Evolutionary conservation across 2,888 invertebrate genomes (phyloP).

Genomic region (Gymnoscelis rufifasciata): DNA sequence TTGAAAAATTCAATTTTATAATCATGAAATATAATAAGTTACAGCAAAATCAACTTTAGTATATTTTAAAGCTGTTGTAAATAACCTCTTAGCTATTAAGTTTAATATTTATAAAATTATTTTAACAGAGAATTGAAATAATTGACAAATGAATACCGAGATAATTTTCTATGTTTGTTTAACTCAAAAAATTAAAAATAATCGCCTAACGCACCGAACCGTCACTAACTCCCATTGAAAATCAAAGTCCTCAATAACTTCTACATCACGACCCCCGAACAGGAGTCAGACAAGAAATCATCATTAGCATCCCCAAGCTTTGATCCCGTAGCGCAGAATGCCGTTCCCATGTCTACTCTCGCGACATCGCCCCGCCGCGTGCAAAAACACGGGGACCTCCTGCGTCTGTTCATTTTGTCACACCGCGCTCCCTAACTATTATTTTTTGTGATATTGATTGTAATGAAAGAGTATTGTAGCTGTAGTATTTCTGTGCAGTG

Average conservation of each 20-base stretch:
- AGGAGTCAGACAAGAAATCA: constrained; percentile 42
- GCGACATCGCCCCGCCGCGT: constrained; percentile 68
- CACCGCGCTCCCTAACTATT: constrained; percentile 33
- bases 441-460: constrained; percentile 13
- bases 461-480: constrained; percentile 21
- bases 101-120: too few relatives aligned
- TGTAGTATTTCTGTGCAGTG: too few relatives aligned
- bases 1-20: too few relatives aligned
- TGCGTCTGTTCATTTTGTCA: constrained; percentile 64
- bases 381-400: constrained; percentile 59
- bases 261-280: constrained; percentile 21
- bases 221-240: constrained; percentile 1
- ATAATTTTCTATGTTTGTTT: too few relatives aligned
- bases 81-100: too few relatives aligned
- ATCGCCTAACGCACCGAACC: not conserved
- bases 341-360: constrained; percentile 61
- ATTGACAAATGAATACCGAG: too few relatives aligned
- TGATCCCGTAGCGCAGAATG: constrained; percentile 36
- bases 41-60: too few relatives aligned
- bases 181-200: too few relatives aligned
- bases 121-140: too few relatives aligned
- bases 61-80: too few relatives aligned
- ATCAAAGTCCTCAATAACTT: constrained; percentile 15
- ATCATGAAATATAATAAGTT: too few relatives aligned
- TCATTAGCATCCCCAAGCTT: constrained; percentile 39